These are phyloP conservation scores for Lepisosteus osseus DNA, from an alignment of 2,113 vertebrate species.

Conservation along the genomic window DNA sequence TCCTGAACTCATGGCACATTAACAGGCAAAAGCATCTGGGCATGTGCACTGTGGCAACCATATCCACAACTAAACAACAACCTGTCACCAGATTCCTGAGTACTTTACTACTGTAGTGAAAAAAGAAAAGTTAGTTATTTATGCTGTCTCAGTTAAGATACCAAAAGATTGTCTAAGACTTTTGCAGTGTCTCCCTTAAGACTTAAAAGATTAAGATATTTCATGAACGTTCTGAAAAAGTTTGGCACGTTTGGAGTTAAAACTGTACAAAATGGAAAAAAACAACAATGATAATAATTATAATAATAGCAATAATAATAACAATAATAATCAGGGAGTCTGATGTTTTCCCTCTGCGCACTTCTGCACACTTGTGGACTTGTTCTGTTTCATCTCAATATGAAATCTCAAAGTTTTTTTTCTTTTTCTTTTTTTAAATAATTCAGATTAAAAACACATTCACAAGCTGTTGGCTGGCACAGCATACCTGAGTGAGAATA, in stretches of 20 bases:
- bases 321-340: slow-evolving; percentile 44
- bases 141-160: slow-evolving; percentile 75
- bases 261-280: slow-evolving; percentile 62
- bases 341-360: slow-evolving; percentile 50
- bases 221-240: slow-evolving; percentile 76
- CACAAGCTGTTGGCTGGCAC: slow-evolving; percentile 98
- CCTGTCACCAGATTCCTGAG: slow-evolving; percentile 89
- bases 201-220: slow-evolving; percentile 79
- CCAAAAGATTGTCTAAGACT: slow-evolving; percentile 96
- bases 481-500: slow-evolving; percentile 99
- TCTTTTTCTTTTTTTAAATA: slow-evolving; percentile 71
- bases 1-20: slow-evolving; percentile 61
- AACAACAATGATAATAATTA: slow-evolving; percentile 50
- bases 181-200: slow-evolving; percentile 82
- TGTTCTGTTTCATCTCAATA: slow-evolving; percentile 60
- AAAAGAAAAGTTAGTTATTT: slow-evolving; percentile 52
- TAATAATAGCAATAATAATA: slow-evolving; percentile 56
- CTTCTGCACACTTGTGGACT: slow-evolving; percentile 70
- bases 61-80: slow-evolving; percentile 72
- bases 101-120: slow-evolving; percentile 78
- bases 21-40: slow-evolving; percentile 66
- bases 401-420: slow-evolving; percentile 69
- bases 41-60: slow-evolving; percentile 69
- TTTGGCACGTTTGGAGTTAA: slow-evolving; percentile 88
- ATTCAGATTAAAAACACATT: slow-evolving; percentile 97